Evolutionary conservation across 2,888 invertebrate species (phyloP).

Genomic region (Corythucha ciliata): DNA sequence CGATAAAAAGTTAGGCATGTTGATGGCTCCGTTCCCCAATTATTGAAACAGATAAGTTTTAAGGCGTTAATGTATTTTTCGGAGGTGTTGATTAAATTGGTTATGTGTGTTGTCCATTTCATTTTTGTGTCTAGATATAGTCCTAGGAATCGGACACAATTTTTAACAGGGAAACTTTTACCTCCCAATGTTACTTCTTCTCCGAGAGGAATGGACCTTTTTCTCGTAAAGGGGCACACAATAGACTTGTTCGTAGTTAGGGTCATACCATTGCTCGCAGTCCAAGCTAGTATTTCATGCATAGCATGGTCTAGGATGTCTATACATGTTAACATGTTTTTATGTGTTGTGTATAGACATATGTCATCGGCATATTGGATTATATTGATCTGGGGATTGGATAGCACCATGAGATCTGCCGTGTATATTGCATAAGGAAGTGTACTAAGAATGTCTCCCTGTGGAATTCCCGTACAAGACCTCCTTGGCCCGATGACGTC

Average conservation of each 20-base stretch:
- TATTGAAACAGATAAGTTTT: too few species aligned
- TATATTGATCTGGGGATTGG: background rate
- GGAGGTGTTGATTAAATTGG: too few species aligned
- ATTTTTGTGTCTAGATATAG: too few species aligned
- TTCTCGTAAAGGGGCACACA: background rate
- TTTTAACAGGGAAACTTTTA: too few species aligned
- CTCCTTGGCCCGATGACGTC: background rate
- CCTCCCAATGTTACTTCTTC: background rate
- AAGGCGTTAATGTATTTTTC: too few species aligned
- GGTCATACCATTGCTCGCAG: too few species aligned
- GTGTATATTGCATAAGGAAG: background rate
- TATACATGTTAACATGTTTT: too few species aligned
- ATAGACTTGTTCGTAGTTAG: background rate
- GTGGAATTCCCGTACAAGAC: background rate
- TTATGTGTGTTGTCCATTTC: too few species aligned
- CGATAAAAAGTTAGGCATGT: background rate
- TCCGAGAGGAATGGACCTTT: background rate
- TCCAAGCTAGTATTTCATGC: too few species aligned
- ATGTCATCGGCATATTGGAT: slow-evolving; percentile 4
- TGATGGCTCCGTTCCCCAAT: slow-evolving; percentile 1
- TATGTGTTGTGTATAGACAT: background rate
- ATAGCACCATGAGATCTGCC: background rate
- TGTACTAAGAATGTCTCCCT: slow-evolving; percentile 3
- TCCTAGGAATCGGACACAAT: too few species aligned
- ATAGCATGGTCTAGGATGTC: background rate